phyloP scores from a whole-genome alignment of 2,113 vertebrate species.

The Pelecanoides urinatrix region DNA sequence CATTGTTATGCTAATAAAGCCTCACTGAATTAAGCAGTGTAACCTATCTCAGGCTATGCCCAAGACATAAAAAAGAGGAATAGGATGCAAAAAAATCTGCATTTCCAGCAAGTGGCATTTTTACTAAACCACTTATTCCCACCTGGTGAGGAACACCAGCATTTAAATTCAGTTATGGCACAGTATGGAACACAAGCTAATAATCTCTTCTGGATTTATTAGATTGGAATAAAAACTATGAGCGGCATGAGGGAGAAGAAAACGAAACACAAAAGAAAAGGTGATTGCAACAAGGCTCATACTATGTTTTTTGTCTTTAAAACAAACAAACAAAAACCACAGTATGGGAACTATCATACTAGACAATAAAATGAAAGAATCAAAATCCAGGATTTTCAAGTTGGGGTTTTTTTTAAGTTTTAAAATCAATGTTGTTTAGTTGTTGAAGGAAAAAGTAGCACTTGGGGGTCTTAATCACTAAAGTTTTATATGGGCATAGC shows the following conservation, averaged over 20 bases:
- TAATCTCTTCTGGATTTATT: not conserved
- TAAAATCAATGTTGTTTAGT: not conserved
- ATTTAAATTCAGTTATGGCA: not conserved
- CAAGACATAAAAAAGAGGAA: not conserved
- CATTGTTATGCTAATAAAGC: not conserved
- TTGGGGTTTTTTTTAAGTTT: not conserved
- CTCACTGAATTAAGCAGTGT: not conserved
- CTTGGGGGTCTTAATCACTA: not conserved
- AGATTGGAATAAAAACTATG: not conserved
- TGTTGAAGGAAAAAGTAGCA: not conserved
- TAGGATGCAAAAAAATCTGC: not conserved
- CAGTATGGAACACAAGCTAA: not conserved
- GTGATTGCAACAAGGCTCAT: not conserved
- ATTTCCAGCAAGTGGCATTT: not conserved
- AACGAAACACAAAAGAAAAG: not conserved
- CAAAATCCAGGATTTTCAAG: not conserved
- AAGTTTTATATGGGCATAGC: not conserved
- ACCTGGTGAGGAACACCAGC: not conserved
- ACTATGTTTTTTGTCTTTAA: not conserved
- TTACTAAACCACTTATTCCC: not conserved
- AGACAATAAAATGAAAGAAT: not conserved
- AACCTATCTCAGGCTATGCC: not conserved
- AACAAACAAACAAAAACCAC: not conserved
- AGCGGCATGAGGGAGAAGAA: not conserved
- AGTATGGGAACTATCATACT: not conserved